A percentile compares a stretch with the other conserved stretches of the same genome.
These are phyloP conservation scores for Spialia ferax DNA, from an alignment of 2,888 invertebrate species.

Conservation along the genomic window DNA sequence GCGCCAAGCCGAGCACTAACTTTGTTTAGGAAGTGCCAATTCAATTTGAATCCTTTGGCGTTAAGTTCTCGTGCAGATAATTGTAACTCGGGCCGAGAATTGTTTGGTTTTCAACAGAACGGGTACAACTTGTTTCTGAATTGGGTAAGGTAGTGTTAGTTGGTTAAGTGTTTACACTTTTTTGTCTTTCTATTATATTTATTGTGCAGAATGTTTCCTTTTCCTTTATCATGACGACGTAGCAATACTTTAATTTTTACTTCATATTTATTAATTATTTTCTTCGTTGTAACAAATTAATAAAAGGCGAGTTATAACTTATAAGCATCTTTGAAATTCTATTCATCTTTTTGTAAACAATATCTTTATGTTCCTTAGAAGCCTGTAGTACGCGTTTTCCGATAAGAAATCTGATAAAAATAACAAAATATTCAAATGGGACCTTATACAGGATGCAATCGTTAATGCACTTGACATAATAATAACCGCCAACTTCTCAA, in stretches of 20 bases:
- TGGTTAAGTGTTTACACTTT: conserved; percentile 2
- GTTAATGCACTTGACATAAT: conserved; percentile 27
- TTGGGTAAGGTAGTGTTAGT: conserved; percentile 18
- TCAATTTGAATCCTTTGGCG: conserved; percentile 64
- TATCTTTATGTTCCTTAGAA: not conserved
- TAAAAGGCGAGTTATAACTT: too few species aligned
- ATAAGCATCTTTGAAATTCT: too few species aligned
- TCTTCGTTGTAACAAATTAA: too few species aligned
- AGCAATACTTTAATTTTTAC: too few species aligned
- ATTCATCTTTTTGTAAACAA: too few species aligned
- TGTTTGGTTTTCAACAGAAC: conserved; percentile 47
- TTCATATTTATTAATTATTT: too few species aligned
- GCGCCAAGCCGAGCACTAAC: conserved; percentile 65
- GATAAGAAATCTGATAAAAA: not conserved
- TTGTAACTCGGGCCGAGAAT: conserved; percentile 54
- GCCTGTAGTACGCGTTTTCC: too few species aligned
- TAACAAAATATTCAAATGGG: not conserved
- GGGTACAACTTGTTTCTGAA: conserved; percentile 49
- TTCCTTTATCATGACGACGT: too few species aligned
- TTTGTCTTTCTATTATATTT: conserved; percentile 4
- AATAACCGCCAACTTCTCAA: conserved; percentile 34
- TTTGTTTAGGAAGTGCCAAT: conserved; percentile 70
- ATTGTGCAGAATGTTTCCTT: too few species aligned
- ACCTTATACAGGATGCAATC: not conserved
- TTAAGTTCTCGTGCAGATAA: conserved; percentile 60